phyloP scores from a whole-genome alignment of 2,113 vertebrate species.

The Kryptolebias marmoratus region DNA sequence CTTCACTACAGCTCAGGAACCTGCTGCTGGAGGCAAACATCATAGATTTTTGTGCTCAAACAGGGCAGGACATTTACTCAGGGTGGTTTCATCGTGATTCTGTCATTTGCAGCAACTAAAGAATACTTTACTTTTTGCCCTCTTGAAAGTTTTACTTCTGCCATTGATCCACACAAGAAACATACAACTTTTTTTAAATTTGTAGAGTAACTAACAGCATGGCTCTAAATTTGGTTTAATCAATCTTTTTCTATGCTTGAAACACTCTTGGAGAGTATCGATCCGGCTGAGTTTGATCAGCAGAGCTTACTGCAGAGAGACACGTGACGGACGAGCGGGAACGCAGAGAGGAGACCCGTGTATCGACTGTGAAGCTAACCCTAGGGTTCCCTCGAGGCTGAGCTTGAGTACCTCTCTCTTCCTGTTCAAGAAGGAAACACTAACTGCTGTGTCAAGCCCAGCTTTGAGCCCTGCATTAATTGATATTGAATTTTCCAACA shows the following conservation, averaged over 20 bases:
- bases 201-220: background rate
- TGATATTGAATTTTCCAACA: conserved; percentile 68
- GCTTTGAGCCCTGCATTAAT: conserved; percentile 59
- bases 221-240: background rate
- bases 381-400: conserved; percentile 32
- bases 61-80: background rate
- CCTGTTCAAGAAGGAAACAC: conserved; percentile 48
- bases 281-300: conserved; percentile 40
- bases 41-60: conserved; percentile 7
- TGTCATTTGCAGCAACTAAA: no score
- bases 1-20: background rate
- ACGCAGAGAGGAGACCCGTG: conserved; percentile 29
- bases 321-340: conserved; percentile 18
- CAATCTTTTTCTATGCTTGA: background rate
- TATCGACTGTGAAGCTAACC: conserved; percentile 60
- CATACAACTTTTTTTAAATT: no score
- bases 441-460: conserved; percentile 58
- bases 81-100: no score
- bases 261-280: conserved; percentile 9
- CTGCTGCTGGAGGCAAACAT: background rate
- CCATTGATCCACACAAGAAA: background rate
- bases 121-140: background rate
- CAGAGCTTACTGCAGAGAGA: conserved; percentile 5
- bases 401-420: conserved; percentile 36
- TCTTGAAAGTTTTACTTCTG: background rate